Conservation (phyloP, 2,888 invertebrate species). For the Malthinus flaveolus region DNA sequence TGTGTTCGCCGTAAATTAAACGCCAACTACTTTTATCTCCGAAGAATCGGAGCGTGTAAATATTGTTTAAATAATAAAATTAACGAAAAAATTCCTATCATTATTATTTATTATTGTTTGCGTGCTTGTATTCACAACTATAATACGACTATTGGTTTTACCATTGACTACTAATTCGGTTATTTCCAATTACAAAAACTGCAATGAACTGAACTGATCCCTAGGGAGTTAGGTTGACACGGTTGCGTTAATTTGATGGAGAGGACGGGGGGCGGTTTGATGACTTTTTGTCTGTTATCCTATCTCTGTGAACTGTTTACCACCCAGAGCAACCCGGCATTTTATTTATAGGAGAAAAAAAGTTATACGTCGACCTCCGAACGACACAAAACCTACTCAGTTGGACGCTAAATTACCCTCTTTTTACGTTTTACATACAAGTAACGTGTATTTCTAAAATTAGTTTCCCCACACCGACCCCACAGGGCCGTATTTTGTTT, state of each 20-base stretch:
- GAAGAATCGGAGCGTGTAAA: neutral
- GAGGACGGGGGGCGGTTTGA: conserved; percentile 13
- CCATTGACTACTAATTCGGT: conserved; percentile 18
- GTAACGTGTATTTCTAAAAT: conserved; percentile 24
- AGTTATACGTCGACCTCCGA: conserved; percentile 14
- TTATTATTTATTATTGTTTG: neutral
- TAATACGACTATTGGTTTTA: conserved; percentile 1
- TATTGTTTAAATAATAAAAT: conserved; percentile 1
- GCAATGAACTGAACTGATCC: conserved; percentile 25
- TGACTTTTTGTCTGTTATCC: conserved; percentile 27
- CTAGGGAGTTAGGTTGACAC: conserved; percentile 26
- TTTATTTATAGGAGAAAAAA: no score
- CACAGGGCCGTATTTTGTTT: conserved; percentile 23
- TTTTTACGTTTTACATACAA: conserved; percentile 28
- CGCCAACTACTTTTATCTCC: conserved; percentile 3
- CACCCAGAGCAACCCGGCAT: conserved; percentile 17
- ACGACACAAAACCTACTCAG: conserved; percentile 26
- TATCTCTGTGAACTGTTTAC: conserved; percentile 30
- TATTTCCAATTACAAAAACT: conserved; percentile 23
- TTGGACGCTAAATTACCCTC: conserved; percentile 30
- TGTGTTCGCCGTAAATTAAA: no score
- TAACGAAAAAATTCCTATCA: neutral
- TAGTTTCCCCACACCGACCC: conserved; percentile 20
- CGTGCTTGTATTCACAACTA: neutral
- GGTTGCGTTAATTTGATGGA: conserved; percentile 29